Base-by-base conservation (phyloP, 2,888 invertebrate genomes). In the Pharmacophagus antenor region DNA sequence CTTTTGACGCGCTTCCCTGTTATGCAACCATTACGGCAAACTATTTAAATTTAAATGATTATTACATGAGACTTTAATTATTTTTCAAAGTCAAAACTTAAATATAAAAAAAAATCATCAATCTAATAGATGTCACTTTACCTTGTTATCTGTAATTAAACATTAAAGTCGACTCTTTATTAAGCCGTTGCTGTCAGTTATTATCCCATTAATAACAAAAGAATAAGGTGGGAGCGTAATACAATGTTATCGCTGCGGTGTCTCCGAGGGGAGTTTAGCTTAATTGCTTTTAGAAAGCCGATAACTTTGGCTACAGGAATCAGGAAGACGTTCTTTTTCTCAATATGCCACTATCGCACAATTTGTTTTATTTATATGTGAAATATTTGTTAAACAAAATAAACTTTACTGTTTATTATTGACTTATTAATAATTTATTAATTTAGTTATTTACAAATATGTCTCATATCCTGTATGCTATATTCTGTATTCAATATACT, bases 281-380 rank as follows among this genome's bases (percentile, higher is more conserved):
- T 82, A 83, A 84, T 84, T 80, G 81, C 76, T 74, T 75, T 70
- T 69, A 69, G 73, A 73, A 75, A 76, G 73, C 77, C 74, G 71
- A 77, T 79, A 77, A 73, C 73, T 72, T 25, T 25, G 56, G 50
- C 56, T 51, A 56, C 60, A 46, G 55, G 47, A 47, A 61, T 51
- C 60, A 46, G 55, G 47, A 47, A 61, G 60, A 56, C 49, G 55
- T 56, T 55, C 51, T 55, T 49, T 21, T 21, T 52, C 51, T 52
- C 46, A 61, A 52, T 61, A 51, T 56, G 37, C 51, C 52, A n/a
- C 37, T 15, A 46, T 21, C 22, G 22, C 23, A 31, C 27, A 46
- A 58, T 58, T 49, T 50, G 54, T 54, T 49, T 44, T 18, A n/a
- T 37, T 37, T 37, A 4, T n/a, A 15, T n/a, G 15, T 4, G 15